Evolutionary conservation across 2,797 vertebrate species (phyloP).

Genomic region (Anas acuta): DNA sequence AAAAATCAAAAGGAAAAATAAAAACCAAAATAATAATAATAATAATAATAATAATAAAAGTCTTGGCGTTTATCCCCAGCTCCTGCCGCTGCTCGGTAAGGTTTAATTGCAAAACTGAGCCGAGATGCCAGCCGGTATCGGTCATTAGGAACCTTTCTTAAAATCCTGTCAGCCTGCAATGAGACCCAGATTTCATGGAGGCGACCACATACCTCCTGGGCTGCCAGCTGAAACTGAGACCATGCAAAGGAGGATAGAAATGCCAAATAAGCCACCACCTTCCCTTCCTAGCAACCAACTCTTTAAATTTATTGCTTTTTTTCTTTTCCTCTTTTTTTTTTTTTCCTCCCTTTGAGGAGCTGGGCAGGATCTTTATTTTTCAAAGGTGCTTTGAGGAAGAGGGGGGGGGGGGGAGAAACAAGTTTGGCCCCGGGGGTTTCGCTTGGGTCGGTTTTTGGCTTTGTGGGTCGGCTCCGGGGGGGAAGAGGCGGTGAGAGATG

Average conservation of each 20-base stretch:
- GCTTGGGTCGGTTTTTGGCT: not conserved
- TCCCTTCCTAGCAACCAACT: constrained; percentile 32
- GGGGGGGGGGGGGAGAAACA: not conserved
- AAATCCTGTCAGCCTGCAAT: constrained; percentile 34
- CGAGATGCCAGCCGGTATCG: constrained; percentile 16
- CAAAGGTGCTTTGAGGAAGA: not conserved
- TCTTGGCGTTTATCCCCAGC: constrained; percentile 25
- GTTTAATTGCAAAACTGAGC: constrained; percentile 54
- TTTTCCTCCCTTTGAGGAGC: not conserved
- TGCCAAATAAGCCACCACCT: not conserved
- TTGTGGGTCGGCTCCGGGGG: not conserved
- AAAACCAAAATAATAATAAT: not conserved
- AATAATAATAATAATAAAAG: fast-evolving
- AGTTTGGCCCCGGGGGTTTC: not conserved
- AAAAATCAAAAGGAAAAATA: not conserved
- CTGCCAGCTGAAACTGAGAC: constrained; percentile 55
- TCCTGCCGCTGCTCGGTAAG: not conserved
- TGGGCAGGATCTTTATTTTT: not conserved
- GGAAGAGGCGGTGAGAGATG: not conserved
- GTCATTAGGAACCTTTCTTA: constrained; percentile 27
- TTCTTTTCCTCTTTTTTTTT: fast-evolving
- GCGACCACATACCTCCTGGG: constrained; percentile 8
- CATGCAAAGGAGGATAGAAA: constrained; percentile 18
- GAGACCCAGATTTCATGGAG: constrained; percentile 49
- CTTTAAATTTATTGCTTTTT: not conserved